Base-by-base conservation (phyloP, 92 coral and sea anemone species). In the Diadumene lineata region DNA sequence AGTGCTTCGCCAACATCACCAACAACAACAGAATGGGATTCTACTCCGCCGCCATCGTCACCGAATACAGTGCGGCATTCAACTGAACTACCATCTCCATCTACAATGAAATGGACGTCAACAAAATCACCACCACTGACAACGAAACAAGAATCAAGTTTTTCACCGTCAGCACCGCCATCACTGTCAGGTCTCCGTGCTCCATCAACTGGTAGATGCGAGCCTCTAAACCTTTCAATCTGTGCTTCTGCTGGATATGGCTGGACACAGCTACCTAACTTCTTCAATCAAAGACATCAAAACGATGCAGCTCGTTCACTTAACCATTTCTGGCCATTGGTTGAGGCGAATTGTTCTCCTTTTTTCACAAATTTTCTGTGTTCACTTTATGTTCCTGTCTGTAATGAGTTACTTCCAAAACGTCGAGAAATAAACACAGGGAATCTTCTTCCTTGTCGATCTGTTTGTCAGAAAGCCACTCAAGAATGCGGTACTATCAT, bases 301-400 rank as follows among this genome's bases (percentile, higher is more conserved):
- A 24, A 48, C n/a, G 88, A 84, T 33, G 76, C 78, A 11, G 57
- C 56, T 13, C 31, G 21, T 7, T 83, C 55, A 46, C 29, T 84
- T 28, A 9, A 26, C 55, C 63, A 50, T 29, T 84, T 63, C 73
- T 44, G 68, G 53, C 84, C 73, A 1, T 69, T 84, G 0, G 66
- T 84, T 0, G 67, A 32, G 16, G 63, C 50, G 7, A 28, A 31
- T 0, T 84, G 88, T 17, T 81, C 82, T 16, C 56, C 34, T 0
- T 23, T 34, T 13, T 72, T 89, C 50, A 48, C 32, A 22, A 56
- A 31, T 0, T 89, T 89, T 30, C 84, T 89, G 27, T 89, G 93
- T 56, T 78, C 85, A 4, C 43, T 83, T 28, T 89, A 89, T 72
- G 82, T 85, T 17, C 93, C 93, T 11, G 48, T 89, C 43, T 89